Evolutionary conservation across 2,888 invertebrate species (phyloP), one percentile per base, ranked within the genome.

Genomic region (Neocrepidodera transversa): DNA sequence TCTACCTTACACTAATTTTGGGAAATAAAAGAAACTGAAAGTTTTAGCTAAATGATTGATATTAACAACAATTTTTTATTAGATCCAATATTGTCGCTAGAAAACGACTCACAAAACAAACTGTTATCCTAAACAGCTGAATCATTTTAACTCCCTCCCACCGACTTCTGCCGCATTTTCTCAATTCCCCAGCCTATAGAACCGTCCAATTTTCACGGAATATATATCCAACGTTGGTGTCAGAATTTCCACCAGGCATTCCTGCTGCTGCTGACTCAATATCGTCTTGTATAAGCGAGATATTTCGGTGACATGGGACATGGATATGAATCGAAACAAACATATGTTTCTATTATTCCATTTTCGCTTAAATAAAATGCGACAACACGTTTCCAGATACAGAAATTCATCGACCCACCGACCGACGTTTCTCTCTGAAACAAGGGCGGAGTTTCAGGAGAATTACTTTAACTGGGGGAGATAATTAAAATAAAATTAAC

Each of bases 321-420:
- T 26, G 50, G 54, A 57, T 55, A 55, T 55, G 53, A 53, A 52
- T 47, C 55, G 60, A 55, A 49, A 42, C 45, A 55, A 48, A 60
- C 52, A 60, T 55, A 55, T 55, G 60, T 60, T 58, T 58, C 57
- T 58, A 58, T 58, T 58, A 58, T 64, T 58, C 53, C 59, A 61
- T 59, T 59, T 61, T 61, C 59, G 40, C 56, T 50, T 53, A 56
- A 43, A 45, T 59, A 54, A 56, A 60, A 60, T 36, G 51, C 58
- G 57, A 50, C 53, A 55, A 36, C 43, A 23, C 10, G 26, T 43
- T 35, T 17, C 38, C 43, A 45, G 50, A 45, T 32, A 43, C 26
- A 45, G 45, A 18, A 51, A 51, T 51, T 58, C 45, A 36, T 45
- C 36, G 36, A 50, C 36, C 36, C 20, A 40, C 30, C 51, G 35